Evolutionary conservation across 1,140 invertebrate species (phyloP).

Genomic region (Lordiphosa collinella): DNA sequence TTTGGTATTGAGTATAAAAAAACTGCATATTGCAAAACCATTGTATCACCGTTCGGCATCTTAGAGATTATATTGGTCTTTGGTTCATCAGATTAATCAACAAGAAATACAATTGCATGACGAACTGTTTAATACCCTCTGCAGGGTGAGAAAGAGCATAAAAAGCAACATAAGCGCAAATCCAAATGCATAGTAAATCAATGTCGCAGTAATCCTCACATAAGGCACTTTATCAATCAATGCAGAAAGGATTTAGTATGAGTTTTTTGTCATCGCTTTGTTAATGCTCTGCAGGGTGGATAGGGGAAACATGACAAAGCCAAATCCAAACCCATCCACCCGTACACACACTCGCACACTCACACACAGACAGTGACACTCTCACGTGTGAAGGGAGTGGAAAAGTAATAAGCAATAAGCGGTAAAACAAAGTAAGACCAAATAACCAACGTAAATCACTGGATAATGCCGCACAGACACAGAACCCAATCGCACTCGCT

Average conservation of each 20-base stretch:
- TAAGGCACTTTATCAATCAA: constrained; percentile 78
- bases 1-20: too few species aligned
- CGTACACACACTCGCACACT: background rate
- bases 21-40: too few species aligned
- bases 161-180: constrained; percentile 25
- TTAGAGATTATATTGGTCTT: too few species aligned
- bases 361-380: background rate
- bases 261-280: constrained; percentile 69
- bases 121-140: constrained; percentile 8
- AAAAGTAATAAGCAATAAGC: constrained; percentile 67
- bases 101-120: constrained; percentile 23
- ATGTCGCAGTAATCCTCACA: constrained; percentile 71
- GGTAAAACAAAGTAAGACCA: constrained; percentile 77
- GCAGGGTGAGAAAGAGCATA: background rate
- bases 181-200: constrained; percentile 68
- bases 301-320: constrained; percentile 35
- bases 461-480: constrained; percentile 59
- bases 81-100: constrained; percentile 6
- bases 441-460: constrained; percentile 74
- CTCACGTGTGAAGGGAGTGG: constrained; percentile 10
- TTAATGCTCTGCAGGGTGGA: constrained; percentile 26
- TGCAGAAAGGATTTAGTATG: constrained; percentile 72
- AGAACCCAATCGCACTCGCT: constrained; percentile 24
- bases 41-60: too few species aligned
- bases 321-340: constrained; percentile 21